Percentiles rank a stretch among this genome's conserved stretches.
Evolutionary conservation across 2,113 vertebrate species (phyloP).

Genomic region (Chloebia gouldiae): DNA sequence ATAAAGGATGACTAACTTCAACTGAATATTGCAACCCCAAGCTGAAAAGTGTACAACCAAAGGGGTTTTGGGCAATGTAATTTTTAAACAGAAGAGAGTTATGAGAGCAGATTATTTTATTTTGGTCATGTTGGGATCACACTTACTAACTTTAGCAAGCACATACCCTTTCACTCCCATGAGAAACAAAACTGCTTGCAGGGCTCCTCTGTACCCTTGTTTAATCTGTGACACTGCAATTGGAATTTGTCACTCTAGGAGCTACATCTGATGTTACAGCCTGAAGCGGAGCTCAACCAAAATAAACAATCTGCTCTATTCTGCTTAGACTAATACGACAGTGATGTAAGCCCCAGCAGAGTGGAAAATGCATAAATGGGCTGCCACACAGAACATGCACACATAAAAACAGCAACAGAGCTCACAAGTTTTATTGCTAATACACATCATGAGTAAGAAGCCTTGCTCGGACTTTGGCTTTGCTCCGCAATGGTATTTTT

Average conservation of each 20-base stretch:
- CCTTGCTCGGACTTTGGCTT: neutral
- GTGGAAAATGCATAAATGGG: neutral
- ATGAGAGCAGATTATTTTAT: neutral
- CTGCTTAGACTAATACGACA: constrained; percentile 76
- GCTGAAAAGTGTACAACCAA: neutral
- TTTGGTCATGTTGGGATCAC: neutral
- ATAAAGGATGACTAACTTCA: neutral
- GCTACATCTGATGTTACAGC: constrained; percentile 78
- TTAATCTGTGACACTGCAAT: constrained; percentile 70
- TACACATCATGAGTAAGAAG: neutral
- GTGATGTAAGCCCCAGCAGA: constrained; percentile 65
- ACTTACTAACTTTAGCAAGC: neutral
- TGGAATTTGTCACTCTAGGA: constrained; percentile 76
- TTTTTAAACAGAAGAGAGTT: neutral
- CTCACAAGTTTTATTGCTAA: neutral
- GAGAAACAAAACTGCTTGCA: constrained; percentile 32
- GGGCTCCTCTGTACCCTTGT: constrained; percentile 56
- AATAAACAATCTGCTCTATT: constrained; percentile 82
- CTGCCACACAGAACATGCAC: neutral
- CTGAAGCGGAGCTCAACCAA: constrained; percentile 73
- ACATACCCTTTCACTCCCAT: neutral
- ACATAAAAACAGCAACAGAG: neutral
- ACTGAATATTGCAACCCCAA: neutral
- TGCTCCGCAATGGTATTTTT: neutral
- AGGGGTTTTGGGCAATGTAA: neutral